Base-by-base conservation (phyloP, 2,797 vertebrate species). In the Sebastes matsubarae region DNA sequence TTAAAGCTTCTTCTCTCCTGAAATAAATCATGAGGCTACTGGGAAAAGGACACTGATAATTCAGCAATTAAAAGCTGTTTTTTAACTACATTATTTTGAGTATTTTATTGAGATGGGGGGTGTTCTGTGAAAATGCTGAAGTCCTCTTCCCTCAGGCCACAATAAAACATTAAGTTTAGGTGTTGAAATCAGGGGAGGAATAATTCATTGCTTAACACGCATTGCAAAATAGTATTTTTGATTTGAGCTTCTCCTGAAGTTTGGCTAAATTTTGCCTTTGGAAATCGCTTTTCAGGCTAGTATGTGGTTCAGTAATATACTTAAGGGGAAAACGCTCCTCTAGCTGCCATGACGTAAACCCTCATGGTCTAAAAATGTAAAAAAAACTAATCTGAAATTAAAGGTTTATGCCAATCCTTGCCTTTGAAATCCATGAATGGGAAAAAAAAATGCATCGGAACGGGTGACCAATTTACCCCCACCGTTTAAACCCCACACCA, bases 351-450 rank as follows among this genome's bases (percentile, higher is more conserved):
- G 74, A 74, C 8, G 60, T 36, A 63, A 75, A 72, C 57, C 8
- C 36, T 72, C 27, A 16, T 11, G 38, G 54, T 68, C 69, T 82
- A 76, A 87, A 84, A 84, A 68, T 30, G 11, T 29, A 68, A 70
- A 27, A 18, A 5, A 32, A 70, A 52, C 14, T 52, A 22, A 85
- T 75, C 24, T 57, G 20, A 83, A 82, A 83, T 66, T 25, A 83
- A 85, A 79, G 50, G 60, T 75, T 79, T 25, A 64, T 76, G 71
- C 55, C 68, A 83, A 65, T 57, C 42, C 36, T 78, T 65, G 55
- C 64, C 64, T 90, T 89, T 87, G 72, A 88, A 88, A 84, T 67
- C 60, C 65, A 80, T 82, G 76, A 88, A 87, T 70, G 72, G 57
- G 50, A 1, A 29, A 22, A 67, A 61, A 76, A 82, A 81, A 80